Evolutionary conservation across 1,140 invertebrate genomes (phyloP).

Genomic region (Nephila pilipes): DNA sequence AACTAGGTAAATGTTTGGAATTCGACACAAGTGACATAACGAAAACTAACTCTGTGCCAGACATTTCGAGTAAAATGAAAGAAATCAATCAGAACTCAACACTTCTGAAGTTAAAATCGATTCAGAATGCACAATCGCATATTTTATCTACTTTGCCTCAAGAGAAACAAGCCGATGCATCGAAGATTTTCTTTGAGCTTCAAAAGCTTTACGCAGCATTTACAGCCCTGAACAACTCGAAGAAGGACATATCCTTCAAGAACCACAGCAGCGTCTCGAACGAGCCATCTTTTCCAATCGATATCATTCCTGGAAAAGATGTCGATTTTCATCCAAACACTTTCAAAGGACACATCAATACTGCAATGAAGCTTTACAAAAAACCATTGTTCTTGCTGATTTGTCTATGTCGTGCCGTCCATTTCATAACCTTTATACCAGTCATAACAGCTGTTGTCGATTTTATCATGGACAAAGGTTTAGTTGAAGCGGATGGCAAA

Average conservation of each 20-base stretch:
- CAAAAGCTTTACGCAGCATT: constrained; percentile 1
- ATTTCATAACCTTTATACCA: constrained; percentile 53
- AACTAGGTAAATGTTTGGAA: background rate
- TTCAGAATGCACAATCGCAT: background rate
- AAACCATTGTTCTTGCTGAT: constrained; percentile 43
- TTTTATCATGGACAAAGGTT: constrained; percentile 46
- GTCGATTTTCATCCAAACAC: constrained; percentile 7
- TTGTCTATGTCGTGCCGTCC: constrained; percentile 49
- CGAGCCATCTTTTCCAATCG: background rate
- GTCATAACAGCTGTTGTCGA: constrained; percentile 41
- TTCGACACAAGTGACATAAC: constrained; percentile 11
- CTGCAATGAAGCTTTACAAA: constrained; percentile 11
- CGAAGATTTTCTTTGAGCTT: background rate
- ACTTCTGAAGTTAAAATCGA: background rate
- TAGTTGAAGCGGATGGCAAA: constrained; percentile 45
- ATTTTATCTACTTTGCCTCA: constrained; percentile 7
- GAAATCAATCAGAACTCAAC: background rate
- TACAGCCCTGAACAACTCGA: background rate
- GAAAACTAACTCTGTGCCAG: constrained; percentile 29
- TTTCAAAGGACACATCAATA: background rate
- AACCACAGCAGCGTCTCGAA: background rate
- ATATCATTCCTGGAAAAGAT: background rate
- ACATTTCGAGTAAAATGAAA: background rate
- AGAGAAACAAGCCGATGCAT: background rate
- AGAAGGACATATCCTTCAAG: background rate